Percentiles rank a stretch among this genome's conserved stretches.
phyloP scores from a whole-genome alignment of 2,888 invertebrate genomes.

The Mycogona germanica region DNA sequence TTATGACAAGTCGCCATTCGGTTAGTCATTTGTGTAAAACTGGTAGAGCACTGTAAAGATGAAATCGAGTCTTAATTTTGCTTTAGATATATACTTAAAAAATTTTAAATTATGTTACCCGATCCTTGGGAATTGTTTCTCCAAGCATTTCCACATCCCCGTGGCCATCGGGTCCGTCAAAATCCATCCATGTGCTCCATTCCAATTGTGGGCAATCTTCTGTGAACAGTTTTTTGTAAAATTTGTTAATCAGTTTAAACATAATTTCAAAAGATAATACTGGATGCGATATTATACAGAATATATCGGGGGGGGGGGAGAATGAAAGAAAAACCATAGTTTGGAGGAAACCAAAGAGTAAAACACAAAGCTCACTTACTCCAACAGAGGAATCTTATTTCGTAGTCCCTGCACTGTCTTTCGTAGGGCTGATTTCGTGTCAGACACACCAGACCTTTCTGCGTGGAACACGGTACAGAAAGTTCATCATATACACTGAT shows the following conservation, averaged over 20 bases:
- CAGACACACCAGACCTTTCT: constrained; percentile 6
- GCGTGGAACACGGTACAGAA: constrained; percentile 1
- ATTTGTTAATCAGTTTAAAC: neutral
- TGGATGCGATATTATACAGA: too few relatives aligned
- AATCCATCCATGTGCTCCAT: constrained; percentile 10
- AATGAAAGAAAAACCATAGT: neutral
- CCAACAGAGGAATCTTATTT: constrained; percentile 14
- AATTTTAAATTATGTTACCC: neutral
- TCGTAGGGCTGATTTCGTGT: constrained; percentile 1
- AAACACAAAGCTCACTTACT: neutral
- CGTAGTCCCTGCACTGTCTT: constrained; percentile 6
- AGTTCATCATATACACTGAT: neutral
- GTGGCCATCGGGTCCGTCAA: constrained; percentile 1
- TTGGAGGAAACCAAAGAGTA: too few relatives aligned
- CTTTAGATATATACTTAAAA: neutral
- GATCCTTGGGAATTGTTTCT: constrained; percentile 4
- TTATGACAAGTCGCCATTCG: too few relatives aligned
- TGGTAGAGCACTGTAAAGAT: too few relatives aligned
- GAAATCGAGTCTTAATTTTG: neutral
- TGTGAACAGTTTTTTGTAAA: neutral
- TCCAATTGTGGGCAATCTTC: neutral
- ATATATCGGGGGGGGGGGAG: too few relatives aligned
- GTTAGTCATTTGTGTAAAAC: too few relatives aligned
- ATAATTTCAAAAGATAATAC: too few relatives aligned
- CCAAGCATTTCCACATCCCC: constrained; percentile 14